Evolutionary conservation across 2,888 invertebrate genomes (phyloP), one percentile per base, ranked within the genome.

Genomic region (Ganaspis brasiliensis): DNA sequence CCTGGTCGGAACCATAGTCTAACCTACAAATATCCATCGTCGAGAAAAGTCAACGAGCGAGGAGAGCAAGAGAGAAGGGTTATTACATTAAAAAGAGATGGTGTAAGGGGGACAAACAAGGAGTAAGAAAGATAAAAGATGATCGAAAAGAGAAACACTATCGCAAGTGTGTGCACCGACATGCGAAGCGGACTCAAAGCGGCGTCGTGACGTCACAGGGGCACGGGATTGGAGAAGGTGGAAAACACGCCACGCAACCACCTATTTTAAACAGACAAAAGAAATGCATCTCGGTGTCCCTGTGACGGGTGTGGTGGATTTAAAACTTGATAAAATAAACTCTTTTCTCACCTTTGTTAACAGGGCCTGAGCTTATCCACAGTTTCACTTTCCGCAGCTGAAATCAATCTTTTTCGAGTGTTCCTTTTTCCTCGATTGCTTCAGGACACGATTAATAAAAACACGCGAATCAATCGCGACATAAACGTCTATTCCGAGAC

Each of bases 161-260:
- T 49, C 12, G 19, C 45, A 49, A 40, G 37, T 35, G 37, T 31
- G 56, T 74, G 56, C 61, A 74, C 71, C 76, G 63, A 76, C 76
- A 76, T 56, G 76, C 67, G 71, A 74, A 73, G 76, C 73, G 73
- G 78, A 59, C 79, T 79, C 75, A 82, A 80, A 80, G 76, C 79
- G 77, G 75, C 72, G 73, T 59, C 74, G 83, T 89, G 90, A 91
- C 91, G 91, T 91, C 90, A 90, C 85, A 80, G 79, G 82, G 85
- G 79, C 83, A 83, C 81, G 85, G 84, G 87, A 91, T 91, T 91
- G 91, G 91, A 81, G 85, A 84, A 84, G 82, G 86, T 88, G 88
- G 87, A 86, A 88, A 90, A 91, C 90, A 89, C 91, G 90, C 91
- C 91, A 91, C 91, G 91, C 91, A 91, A 89, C 89, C 90, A 90